These are phyloP conservation scores for Tenthredo mesomela DNA, from an alignment of 2,888 invertebrate genomes.

Conservation along the genomic window DNA sequence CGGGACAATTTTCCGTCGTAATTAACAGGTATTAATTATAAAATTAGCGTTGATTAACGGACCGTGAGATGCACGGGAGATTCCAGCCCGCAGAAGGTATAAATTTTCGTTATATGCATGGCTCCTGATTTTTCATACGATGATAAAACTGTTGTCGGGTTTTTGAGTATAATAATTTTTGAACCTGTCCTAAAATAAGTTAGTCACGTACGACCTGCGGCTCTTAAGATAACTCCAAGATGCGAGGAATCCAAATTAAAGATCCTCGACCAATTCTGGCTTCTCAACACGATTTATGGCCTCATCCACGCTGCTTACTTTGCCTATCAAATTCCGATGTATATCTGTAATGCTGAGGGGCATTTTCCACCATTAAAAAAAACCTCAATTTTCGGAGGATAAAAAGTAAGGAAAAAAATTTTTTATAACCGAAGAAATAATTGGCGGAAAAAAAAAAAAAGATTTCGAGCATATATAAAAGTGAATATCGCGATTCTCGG, in stretches of 20 bases:
- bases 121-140: neutral
- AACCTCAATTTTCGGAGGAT: neutral
- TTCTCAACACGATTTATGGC: constrained; percentile 13
- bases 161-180: constrained; percentile 14
- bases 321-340: neutral
- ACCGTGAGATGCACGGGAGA: constrained; percentile 3
- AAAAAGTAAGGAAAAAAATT: neutral
- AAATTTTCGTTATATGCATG: neutral
- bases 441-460: constrained; percentile 5
- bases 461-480: neutral
- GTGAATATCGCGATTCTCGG: neutral
- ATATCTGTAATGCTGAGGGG: neutral
- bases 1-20: constrained; percentile 42
- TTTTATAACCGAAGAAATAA: neutral
- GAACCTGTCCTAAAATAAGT: neutral
- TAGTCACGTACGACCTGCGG: neutral
- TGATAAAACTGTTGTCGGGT: neutral
- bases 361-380: neutral
- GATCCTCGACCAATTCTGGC: neutral
- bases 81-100: neutral
- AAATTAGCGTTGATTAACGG: constrained; percentile 43
- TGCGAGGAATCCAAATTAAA: neutral
- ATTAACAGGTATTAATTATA: constrained; percentile 52
- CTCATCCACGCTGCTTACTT: neutral
- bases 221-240: neutral